Evolutionary conservation across 2,113 vertebrate genomes (phyloP).

Genomic region (Halcyon senegalensis): DNA sequence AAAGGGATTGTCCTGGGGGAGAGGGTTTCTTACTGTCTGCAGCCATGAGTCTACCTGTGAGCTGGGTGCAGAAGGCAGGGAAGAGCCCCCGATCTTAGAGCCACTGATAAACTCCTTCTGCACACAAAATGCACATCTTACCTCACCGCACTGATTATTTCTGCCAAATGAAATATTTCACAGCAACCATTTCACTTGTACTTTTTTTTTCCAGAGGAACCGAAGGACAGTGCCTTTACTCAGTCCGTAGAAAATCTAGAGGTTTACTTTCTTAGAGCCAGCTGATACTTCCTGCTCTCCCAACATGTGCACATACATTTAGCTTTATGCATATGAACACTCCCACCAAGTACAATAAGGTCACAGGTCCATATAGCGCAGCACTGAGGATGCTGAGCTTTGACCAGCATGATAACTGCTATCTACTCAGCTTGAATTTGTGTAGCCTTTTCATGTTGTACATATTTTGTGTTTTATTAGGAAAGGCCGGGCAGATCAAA

Average conservation of each 20-base stretch:
- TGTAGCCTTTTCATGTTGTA: background rate
- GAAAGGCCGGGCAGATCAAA: background rate
- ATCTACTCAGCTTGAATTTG: background rate
- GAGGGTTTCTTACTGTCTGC: background rate
- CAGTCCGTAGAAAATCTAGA: background rate
- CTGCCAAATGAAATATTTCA: background rate
- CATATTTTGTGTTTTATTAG: background rate
- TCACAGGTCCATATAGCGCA: background rate
- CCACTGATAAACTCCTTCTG: background rate
- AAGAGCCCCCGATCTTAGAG: background rate
- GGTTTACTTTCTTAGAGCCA: background rate
- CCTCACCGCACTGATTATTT: background rate
- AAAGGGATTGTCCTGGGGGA: background rate
- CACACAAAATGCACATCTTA: background rate
- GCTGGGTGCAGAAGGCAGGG: background rate
- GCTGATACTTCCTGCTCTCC: background rate
- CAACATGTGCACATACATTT: background rate
- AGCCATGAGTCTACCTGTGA: background rate
- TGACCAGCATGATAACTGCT: background rate
- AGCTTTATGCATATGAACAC: background rate
- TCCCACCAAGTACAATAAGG: background rate
- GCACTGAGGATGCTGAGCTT: background rate
- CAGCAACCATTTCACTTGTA: background rate
- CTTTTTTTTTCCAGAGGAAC: background rate
- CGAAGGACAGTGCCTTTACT: background rate